Percentiles rank a stretch among this genome's conserved stretches.
phyloP scores from a whole-genome alignment of 2,113 vertebrate genomes.

The Cettia cetti region DNA sequence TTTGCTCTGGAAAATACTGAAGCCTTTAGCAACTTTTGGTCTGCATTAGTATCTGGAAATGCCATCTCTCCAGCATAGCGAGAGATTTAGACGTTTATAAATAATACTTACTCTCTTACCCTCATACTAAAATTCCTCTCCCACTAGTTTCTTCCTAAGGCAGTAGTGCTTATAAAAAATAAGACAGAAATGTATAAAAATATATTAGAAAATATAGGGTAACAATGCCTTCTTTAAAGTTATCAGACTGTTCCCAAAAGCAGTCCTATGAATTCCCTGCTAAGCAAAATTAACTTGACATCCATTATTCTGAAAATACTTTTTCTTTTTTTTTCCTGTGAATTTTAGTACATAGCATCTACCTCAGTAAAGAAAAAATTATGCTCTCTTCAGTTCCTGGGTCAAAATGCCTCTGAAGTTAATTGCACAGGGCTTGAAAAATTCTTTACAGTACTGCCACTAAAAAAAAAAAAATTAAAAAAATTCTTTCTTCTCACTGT shows the following conservation, averaged over 20 bases:
- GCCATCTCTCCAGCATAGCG: not conserved
- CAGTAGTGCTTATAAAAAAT: not conserved
- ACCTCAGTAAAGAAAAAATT: not conserved
- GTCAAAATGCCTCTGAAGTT: not conserved
- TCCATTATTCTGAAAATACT: not conserved
- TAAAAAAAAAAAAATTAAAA: not conserved
- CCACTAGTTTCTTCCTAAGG: rapidly evolving
- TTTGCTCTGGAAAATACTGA: not conserved
- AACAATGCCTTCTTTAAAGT: not conserved
- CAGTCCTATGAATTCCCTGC: not conserved
- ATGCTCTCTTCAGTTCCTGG: not conserved
- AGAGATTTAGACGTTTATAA: not conserved
- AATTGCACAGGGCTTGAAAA: not conserved
- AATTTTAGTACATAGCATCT: not conserved
- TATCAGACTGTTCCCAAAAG: not conserved
- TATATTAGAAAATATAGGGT: not conserved
- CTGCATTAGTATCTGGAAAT: not conserved
- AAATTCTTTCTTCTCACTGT: not conserved
- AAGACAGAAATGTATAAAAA: too few relatives aligned
- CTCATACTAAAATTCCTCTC: not conserved
- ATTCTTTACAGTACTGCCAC: not conserved
- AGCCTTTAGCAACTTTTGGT: not conserved
- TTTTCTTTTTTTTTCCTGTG: too few relatives aligned
- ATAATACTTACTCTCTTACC: not conserved
- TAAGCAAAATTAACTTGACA: not conserved